phyloP scores from a whole-genome alignment of 2,113 vertebrate species.

The Fregata magnificens region DNA sequence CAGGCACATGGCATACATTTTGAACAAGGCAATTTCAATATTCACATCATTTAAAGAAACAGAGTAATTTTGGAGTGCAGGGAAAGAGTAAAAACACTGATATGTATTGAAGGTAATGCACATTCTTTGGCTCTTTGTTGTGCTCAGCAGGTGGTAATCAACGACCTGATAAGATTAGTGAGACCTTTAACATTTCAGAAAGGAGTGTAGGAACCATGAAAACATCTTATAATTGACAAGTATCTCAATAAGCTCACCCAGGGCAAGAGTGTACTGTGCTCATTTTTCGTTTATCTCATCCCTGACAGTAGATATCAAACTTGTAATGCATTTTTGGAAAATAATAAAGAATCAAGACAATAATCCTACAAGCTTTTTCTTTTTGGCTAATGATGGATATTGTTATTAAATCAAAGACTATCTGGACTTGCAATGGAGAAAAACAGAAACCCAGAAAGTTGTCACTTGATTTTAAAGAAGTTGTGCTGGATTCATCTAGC shows the following conservation, averaged over 20 bases:
- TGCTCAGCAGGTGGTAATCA: slow-evolving; percentile 78
- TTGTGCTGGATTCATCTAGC: not conserved
- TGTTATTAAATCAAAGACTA: not conserved
- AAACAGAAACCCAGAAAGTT: not conserved
- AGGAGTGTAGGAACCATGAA: slow-evolving; percentile 49
- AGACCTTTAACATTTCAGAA: slow-evolving; percentile 65
- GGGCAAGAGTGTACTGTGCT: not conserved
- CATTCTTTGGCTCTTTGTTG: slow-evolving; percentile 77
- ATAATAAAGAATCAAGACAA: not conserved
- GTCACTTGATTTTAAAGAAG: not conserved
- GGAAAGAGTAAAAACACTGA: not conserved
- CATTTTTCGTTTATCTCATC: slow-evolving; percentile 39
- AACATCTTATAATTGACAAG: slow-evolving; percentile 38
- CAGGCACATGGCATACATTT: not conserved
- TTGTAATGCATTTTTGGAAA: slow-evolving; percentile 46
- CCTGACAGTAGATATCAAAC: slow-evolving; percentile 26
- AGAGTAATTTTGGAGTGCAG: not conserved
- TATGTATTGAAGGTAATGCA: slow-evolving; percentile 72
- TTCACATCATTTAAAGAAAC: not conserved
- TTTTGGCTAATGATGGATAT: not conserved
- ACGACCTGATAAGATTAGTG: slow-evolving; percentile 74
- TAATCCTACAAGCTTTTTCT: not conserved
- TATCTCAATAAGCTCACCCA: slow-evolving; percentile 13
- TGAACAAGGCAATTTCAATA: not conserved
- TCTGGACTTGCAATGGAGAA: not conserved